A percentile compares a stretch with the other conserved stretches of the same genome.
These are phyloP conservation scores for Notothenia rossii DNA, from an alignment of 2,113 vertebrate species.

Conservation along the genomic window DNA sequence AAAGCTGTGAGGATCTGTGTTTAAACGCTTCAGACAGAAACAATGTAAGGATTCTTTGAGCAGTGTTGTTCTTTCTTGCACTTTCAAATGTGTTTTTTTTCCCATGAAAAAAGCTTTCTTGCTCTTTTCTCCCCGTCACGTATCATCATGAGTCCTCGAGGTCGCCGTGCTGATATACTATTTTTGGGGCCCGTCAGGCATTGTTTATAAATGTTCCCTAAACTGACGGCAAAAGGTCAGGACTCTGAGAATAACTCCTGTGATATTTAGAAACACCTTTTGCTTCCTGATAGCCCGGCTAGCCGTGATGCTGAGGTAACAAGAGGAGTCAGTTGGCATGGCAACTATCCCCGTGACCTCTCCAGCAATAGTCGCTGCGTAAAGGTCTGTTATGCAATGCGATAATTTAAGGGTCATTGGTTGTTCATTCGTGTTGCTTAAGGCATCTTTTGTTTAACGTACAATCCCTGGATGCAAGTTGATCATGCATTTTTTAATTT, in stretches of 20 bases:
- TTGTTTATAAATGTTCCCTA: conserved; percentile 77
- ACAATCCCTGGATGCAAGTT: neutral
- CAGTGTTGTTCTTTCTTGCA: neutral
- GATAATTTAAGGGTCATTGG: conserved; percentile 23
- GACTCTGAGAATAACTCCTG: conserved; percentile 68
- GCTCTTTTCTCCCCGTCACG: conserved; percentile 21
- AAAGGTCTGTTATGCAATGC: conserved; percentile 58
- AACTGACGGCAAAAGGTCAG: conserved; percentile 75
- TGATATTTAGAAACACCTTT: conserved; percentile 77
- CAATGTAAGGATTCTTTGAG: neutral
- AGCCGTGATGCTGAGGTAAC: conserved; percentile 57
- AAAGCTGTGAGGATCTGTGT: neutral
- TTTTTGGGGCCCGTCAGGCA: conserved; percentile 30
- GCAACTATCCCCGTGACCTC: conserved; percentile 59
- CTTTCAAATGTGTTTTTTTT: neutral
- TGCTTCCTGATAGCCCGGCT: conserved; percentile 39
- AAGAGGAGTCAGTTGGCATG: conserved; percentile 62
- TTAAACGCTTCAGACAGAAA: neutral
- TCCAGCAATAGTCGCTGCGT: conserved; percentile 42
- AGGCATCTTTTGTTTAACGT: conserved; percentile 9
- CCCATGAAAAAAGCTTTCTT: conserved; percentile 11
- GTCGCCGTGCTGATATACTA: conserved; percentile 12
- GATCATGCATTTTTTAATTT: neutral
- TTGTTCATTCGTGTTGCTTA: conserved; percentile 32
- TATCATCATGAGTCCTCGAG: conserved; percentile 5